Evolutionary conservation across 1,140 invertebrate species (phyloP).

Genomic region (Lysiphlebus fabarum): DNA sequence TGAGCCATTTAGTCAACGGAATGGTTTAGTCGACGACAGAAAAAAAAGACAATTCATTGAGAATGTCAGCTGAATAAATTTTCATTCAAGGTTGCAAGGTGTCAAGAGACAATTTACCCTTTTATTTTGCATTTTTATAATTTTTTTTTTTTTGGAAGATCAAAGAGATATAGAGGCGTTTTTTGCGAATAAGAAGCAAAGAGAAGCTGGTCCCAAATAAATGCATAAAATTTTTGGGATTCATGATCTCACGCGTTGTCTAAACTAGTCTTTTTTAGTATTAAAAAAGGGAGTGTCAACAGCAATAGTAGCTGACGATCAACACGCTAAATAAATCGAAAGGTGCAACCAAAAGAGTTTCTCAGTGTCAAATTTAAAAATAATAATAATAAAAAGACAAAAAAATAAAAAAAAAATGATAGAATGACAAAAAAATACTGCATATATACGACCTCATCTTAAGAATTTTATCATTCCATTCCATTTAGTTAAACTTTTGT

Average conservation of each 20-base stretch:
- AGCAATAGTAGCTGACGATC: not conserved
- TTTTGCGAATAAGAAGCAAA: conserved; percentile 6
- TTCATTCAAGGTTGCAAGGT: conserved; percentile 10
- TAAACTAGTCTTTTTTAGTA: not conserved
- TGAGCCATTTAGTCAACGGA: too few relatives aligned
- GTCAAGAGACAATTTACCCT: conserved; percentile 14
- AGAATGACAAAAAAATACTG: conserved; percentile 1
- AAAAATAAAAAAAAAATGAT: too few relatives aligned
- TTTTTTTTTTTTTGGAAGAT: conserved; percentile 6
- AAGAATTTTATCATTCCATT: conserved; percentile 26
- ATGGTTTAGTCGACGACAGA: too few relatives aligned
- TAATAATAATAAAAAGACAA: too few relatives aligned
- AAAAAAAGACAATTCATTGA: too few relatives aligned
- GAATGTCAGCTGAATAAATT: not conserved
- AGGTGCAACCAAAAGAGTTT: not conserved
- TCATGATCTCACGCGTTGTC: not conserved
- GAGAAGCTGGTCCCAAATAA: conserved; percentile 2
- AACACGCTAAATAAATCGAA: conserved; percentile 24
- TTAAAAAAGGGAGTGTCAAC: not conserved
- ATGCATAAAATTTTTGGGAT: conserved; percentile 11
- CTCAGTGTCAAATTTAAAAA: not conserved
- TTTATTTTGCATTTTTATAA: conserved; percentile 1
- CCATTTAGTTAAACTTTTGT: conserved; percentile 16
- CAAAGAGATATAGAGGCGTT: conserved; percentile 10
- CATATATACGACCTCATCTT: not conserved